Base-by-base conservation (phyloP, 64 coral and sea anemone species). In the Pocillopora verrucosa region DNA sequence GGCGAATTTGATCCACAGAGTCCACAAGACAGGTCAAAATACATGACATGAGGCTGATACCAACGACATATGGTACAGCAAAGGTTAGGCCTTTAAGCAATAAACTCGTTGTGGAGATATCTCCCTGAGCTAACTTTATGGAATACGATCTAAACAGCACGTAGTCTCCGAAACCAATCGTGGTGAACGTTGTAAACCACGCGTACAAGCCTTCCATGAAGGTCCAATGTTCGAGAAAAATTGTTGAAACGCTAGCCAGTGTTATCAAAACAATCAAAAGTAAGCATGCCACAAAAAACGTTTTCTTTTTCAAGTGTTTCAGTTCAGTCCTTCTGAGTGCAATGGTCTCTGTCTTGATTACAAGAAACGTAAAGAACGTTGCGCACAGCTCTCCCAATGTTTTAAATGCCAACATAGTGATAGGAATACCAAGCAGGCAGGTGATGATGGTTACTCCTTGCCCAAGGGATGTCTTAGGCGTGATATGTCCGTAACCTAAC, bases 331-430 rank as follows among this genome's bases (percentile, higher is more conserved):
- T 85, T 72, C 72, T 85, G 1, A 85, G 20, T 11, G 70, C 4
- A 9, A 13, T 10, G 16, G 82, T 72, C 56, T 85, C 82, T 72
- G 65, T 70, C 34, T 85, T 85, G 36, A 57, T 38, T 22, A 85
- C 65, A 25, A 85, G 63, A 56, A 11, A 15, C 37, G 11, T 70
- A 0, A 85, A 24, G 38, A 10, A 17, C 11, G 10, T 37, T 1
- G 82, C 86, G 20, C 16, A 76, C 17, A 88, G 16, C 36, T 91
- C 80, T 22, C 89, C 80, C 25, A 59, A 34, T 76, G 89, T 76
- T 60, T 91, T 91, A 22, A 91, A 56, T 10, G 89, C 89, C 80
- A 91, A 25, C 80, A 91, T 86, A n/a, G 80, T 57, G 34, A 91
- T 38, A 12, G 89, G 89, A 25, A 91, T 72, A 19, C 89, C 89